Evolutionary conservation across 2,113 vertebrate genomes (phyloP).

Genomic region (Orycteropus afer): DNA sequence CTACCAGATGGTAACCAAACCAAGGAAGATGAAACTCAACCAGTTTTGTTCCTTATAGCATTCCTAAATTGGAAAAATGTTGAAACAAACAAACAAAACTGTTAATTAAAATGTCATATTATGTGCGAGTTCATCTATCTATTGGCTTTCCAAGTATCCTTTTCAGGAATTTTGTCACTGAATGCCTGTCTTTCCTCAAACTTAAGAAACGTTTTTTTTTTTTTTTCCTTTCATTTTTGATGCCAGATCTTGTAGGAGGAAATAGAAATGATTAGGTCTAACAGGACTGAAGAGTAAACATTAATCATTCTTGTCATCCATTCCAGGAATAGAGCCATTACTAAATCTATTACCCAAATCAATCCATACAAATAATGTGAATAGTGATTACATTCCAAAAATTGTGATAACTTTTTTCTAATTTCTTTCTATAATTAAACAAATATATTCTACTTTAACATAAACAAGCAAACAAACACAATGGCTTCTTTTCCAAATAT

Average conservation of each 20-base stretch:
- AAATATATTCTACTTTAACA: not conserved
- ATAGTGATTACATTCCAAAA: constrained; percentile 39
- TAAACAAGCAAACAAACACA: not conserved
- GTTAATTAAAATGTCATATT: not conserved
- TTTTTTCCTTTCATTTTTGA: constrained; percentile 49
- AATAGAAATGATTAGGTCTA: constrained; percentile 37
- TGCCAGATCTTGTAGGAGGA: constrained; percentile 51
- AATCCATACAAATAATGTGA: constrained; percentile 10
- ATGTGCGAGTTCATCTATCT: not conserved
- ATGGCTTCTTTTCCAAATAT: constrained; percentile 10
- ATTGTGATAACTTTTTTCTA: constrained; percentile 6
- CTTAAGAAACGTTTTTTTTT: too few species aligned
- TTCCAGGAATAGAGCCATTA: constrained; percentile 26
- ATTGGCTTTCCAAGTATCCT: not conserved
- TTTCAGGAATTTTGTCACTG: not conserved
- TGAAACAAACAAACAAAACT: constrained; percentile 20
- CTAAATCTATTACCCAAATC: not conserved
- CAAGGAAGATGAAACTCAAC: constrained; percentile 1
- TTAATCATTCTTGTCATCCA: constrained; percentile 20
- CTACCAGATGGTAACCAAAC: not conserved
- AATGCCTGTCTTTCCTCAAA: constrained; percentile 16
- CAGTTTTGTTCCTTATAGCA: not conserved
- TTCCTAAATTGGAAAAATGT: constrained; percentile 2
- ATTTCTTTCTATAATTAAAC: not conserved
- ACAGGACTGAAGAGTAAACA: constrained; percentile 37